These are phyloP conservation scores for Notodonta ziczac DNA, from an alignment of 2,888 invertebrate species.

Conservation along the genomic window DNA sequence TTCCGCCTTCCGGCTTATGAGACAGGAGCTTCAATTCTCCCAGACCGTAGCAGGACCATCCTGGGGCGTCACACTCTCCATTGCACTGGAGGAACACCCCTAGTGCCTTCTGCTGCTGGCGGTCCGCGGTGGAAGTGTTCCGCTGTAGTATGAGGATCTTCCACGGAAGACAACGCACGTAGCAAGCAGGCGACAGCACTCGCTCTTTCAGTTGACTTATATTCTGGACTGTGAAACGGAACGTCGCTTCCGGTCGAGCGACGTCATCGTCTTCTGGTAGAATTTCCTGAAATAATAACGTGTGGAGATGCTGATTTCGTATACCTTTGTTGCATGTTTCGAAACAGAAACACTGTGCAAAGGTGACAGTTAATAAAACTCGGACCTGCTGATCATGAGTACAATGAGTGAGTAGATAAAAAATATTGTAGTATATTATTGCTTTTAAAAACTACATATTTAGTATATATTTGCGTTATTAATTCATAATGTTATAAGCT, in stretches of 20 bases:
- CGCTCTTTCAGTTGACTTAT: conserved; percentile 94
- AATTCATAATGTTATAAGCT: no score
- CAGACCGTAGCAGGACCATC: conserved; percentile 98
- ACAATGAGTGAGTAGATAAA: no score
- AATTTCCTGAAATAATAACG: conserved; percentile 61
- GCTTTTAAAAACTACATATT: no score
- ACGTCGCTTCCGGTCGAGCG: conserved; percentile 96
- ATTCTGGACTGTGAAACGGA: conserved; percentile 93
- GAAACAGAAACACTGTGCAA: no score
- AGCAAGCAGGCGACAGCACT: conserved; percentile 94
- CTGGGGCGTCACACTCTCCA: conserved; percentile 97
- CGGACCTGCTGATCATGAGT: no score
- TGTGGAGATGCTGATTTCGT: no score
- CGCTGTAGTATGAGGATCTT: conserved; percentile 98
- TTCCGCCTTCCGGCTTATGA: conserved; percentile 91
- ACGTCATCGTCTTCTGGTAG: conserved; percentile 89
- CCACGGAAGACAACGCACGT: conserved; percentile 98
- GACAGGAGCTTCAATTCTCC: conserved; percentile 96
- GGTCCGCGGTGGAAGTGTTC: conserved; percentile 88
- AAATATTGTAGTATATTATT: no score
- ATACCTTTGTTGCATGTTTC: no score
- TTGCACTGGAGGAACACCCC: conserved; percentile 97
- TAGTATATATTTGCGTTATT: no score
- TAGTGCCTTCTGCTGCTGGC: conserved; percentile 88
- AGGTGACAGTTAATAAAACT: no score